These are phyloP conservation scores for Agrilus planipennis DNA, from an alignment of 1,140 invertebrate genomes.

Conservation along the genomic window DNA sequence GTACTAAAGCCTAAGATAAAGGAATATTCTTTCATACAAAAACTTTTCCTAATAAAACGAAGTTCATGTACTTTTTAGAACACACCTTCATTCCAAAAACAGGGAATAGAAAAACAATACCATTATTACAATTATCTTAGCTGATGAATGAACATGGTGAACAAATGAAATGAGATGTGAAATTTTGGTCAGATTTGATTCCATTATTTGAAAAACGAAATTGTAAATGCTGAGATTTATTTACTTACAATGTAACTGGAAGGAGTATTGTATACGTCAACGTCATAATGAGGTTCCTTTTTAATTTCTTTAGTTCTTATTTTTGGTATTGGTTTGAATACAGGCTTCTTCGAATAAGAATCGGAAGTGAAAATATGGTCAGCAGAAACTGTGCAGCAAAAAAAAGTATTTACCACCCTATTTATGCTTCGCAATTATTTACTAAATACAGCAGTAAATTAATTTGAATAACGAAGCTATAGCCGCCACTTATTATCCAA, in stretches of 20 bases:
- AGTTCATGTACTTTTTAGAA: too few species aligned
- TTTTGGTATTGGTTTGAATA: conserved; percentile 27
- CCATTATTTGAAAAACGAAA: background rate
- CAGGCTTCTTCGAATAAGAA: conserved; percentile 25
- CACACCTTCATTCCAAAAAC: too few species aligned
- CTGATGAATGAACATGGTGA: conserved; percentile 3
- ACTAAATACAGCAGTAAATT: conserved; percentile 1
- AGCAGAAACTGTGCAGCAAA: conserved; percentile 17
- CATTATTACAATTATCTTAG: too few species aligned
- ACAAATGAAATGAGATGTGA: conserved; percentile 2
- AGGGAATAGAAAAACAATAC: too few species aligned
- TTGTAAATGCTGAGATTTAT: background rate
- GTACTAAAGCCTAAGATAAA: too few species aligned
- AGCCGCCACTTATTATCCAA: too few species aligned
- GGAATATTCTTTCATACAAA: too few species aligned
- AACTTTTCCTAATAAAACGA: too few species aligned
- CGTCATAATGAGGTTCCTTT: conserved; percentile 7
- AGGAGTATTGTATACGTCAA: conserved; percentile 11
- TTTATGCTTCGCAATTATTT: too few species aligned
- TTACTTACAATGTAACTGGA: conserved; percentile 28
- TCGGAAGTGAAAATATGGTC: conserved; percentile 19
- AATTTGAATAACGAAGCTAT: too few species aligned
- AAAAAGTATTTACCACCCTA: too few species aligned
- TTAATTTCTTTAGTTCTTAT: conserved; percentile 20
- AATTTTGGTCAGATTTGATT: conserved; percentile 23